A percentile compares a stretch with the other conserved stretches of the same genome.
phyloP scores from a whole-genome alignment of 2,888 invertebrate genomes.

The Cetonia aurata region DNA sequence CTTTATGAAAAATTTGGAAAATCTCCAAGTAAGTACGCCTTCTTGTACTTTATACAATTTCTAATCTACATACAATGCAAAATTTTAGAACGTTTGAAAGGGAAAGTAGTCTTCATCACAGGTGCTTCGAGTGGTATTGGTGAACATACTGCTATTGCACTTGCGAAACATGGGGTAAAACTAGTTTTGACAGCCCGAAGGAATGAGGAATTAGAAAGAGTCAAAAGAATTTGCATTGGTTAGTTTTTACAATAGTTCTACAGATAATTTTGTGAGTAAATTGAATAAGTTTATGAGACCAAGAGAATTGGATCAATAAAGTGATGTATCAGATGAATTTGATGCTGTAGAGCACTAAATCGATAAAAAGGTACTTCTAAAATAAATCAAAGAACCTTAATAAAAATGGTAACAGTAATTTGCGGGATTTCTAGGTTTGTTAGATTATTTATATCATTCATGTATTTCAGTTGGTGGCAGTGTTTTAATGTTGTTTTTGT shows the following conservation, averaged over 20 bases:
- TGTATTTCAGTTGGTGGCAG: too few relatives aligned
- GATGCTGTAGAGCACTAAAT: too few relatives aligned
- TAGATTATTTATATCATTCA: too few relatives aligned
- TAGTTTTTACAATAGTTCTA: conserved; percentile 47
- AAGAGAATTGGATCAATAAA: too few relatives aligned
- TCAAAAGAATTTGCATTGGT: conserved; percentile 76
- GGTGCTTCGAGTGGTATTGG: conserved; percentile 90
- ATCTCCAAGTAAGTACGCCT: conserved; percentile 60
- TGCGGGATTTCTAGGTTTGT: too few relatives aligned
- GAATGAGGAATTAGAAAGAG: conserved; percentile 72
- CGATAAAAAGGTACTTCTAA: too few relatives aligned
- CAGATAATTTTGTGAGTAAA: not conserved
- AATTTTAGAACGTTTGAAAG: conserved; percentile 51
- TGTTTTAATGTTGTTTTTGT: too few relatives aligned
- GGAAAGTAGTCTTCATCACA: conserved; percentile 86
- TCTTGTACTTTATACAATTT: conserved; percentile 21
- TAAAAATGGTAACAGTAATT: too few relatives aligned
- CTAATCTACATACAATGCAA: not conserved
- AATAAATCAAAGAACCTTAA: too few relatives aligned
- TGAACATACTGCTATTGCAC: conserved; percentile 76
- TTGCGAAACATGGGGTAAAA: conserved; percentile 76
- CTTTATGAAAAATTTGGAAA: conserved; percentile 74
- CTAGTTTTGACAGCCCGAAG: conserved; percentile 78
- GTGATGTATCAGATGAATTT: too few relatives aligned
- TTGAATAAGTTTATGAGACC: not conserved